Percentiles rank a stretch among this genome's conserved stretches.
Conservation (phyloP, 2,888 invertebrate genomes). For the Hesperia comma region DNA sequence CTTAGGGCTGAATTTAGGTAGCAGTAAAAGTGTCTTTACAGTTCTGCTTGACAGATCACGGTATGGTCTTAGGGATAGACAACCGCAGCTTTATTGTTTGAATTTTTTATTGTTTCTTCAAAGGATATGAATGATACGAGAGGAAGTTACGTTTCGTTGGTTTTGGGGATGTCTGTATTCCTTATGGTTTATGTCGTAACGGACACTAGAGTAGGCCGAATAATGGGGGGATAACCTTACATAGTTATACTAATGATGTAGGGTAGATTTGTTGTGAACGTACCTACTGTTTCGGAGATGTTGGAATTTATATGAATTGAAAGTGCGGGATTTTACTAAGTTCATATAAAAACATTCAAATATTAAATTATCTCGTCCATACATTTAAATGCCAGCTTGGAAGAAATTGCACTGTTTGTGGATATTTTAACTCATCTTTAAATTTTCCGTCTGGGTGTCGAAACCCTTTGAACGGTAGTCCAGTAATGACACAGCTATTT, state of each 20-base stretch:
- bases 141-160: slow-evolving; percentile 75
- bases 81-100: slow-evolving; percentile 65
- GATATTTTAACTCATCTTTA: no score
- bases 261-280: no score
- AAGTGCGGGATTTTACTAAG: no score
- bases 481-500: no score
- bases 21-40: slow-evolving; percentile 30
- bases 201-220: slow-evolving; percentile 32
- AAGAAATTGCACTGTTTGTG: no score
- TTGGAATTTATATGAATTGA: no score
- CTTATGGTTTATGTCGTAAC: slow-evolving; percentile 46
- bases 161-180: slow-evolving; percentile 68
- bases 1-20: slow-evolving; percentile 5
- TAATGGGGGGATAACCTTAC: background rate
- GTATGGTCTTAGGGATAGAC: slow-evolving; percentile 60
- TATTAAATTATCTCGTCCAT: no score
- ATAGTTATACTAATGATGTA: background rate
- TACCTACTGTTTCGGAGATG: no score
- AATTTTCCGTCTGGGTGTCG: no score
- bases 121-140: slow-evolving; percentile 54
- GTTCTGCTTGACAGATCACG: slow-evolving; percentile 63
- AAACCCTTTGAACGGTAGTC: no score
- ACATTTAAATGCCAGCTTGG: no score
- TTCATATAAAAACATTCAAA: no score
- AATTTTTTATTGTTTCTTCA: slow-evolving; percentile 66